Base-by-base conservation (phyloP, 2,888 invertebrate species). In the Aporophyla lueneburgensis region DNA sequence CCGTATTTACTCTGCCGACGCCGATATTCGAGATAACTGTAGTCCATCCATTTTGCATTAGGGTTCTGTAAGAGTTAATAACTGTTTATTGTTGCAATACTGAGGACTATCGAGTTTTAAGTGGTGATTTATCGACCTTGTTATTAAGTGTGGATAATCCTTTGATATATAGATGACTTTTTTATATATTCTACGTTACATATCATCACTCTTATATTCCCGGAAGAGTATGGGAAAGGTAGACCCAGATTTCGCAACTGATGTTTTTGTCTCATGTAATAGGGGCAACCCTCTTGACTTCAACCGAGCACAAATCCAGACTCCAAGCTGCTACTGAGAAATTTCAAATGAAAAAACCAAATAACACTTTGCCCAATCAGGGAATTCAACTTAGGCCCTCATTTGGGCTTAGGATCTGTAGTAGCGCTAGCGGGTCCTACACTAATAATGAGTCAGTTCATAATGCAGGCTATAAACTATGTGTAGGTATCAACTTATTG, bases 41-140 rank as follows among this genome's bases (percentile, higher is more conserved):
- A 24, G 66, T 82, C 71, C 68, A 81, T 66, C 79, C 73, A 80
- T 85, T 82, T 76, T 54, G 67, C 86, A 85, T 80, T 76, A 77
- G 76, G 74, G 87, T 76, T 80, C 87, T 86, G 86, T 56, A 72
- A 78, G 14, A 49, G 53, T 59, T 73, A 77, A 78, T 68, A 68
- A 72, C 43, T 46, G 69, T 74, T 79, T 77, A 74, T 71, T 71
- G 56, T 61, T 46, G 43, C 40, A 24, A 66, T 74, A 54, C 68
- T 58, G 16, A 66, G 56, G 72, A 70, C 78, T 78, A 71, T 70
- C 58, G n/a, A 40, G 19, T 72, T 59, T 12, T 19, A 54, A 83
- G 74, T 71, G 72, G 66, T 49, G 4, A 56, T 21, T 78, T 72
- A 68, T 70, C 10, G 12, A 33, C 21, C 40, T 54, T 40, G 16